Percentiles rank a stretch among this genome's conserved stretches.
Evolutionary conservation across 2,113 vertebrate species (phyloP).

Genomic region (Gorsachius goisagi): DNA sequence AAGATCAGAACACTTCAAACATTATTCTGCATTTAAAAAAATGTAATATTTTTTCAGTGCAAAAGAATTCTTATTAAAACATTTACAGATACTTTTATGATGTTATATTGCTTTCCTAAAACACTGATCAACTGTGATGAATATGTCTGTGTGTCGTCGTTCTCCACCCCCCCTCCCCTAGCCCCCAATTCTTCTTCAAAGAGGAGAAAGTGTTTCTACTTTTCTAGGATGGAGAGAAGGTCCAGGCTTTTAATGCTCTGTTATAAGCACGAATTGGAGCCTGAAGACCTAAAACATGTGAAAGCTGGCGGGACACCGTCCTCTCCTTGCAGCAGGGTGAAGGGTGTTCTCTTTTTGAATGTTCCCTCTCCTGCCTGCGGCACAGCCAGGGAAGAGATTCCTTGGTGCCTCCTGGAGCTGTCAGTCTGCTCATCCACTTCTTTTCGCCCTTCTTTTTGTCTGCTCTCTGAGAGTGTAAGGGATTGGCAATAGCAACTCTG

Average conservation of each 20-base stretch:
- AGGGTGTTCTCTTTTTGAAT: background rate
- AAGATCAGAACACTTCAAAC: conserved; percentile 51
- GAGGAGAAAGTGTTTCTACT: background rate
- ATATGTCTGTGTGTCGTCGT: background rate
- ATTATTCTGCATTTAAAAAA: background rate
- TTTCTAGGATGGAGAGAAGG: background rate
- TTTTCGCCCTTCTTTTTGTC: accelerated
- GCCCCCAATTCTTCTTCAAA: background rate
- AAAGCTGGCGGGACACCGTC: background rate
- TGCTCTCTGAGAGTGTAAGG: background rate
- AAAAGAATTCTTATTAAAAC: conserved; percentile 32
- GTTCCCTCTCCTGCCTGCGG: background rate
- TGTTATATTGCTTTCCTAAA: conserved; percentile 13
- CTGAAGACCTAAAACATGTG: background rate
- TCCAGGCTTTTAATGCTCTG: background rate
- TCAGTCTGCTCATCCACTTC: background rate
- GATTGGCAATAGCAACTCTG: background rate
- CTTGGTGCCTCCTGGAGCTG: accelerated
- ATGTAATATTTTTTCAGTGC: background rate
- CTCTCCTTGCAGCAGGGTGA: background rate
- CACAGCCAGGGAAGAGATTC: background rate
- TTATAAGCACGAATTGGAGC: background rate
- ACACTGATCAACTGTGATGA: background rate
- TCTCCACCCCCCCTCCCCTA: background rate
- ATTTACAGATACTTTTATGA: conserved; percentile 8